These are phyloP conservation scores for Triplophysa bombifrons DNA, from an alignment of 2,797 vertebrate species.

Conservation along the genomic window DNA sequence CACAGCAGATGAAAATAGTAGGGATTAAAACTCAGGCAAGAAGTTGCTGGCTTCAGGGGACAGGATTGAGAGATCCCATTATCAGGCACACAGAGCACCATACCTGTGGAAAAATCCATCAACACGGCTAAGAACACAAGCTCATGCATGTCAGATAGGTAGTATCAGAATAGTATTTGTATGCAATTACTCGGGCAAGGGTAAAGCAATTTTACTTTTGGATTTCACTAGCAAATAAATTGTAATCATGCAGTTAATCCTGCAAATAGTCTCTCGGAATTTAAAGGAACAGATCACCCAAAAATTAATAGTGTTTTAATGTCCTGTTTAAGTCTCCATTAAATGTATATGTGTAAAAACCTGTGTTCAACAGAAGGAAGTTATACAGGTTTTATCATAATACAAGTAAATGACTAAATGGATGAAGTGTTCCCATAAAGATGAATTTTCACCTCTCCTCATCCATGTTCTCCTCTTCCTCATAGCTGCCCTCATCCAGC, in stretches of 20 bases:
- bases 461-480: constrained; percentile 63
- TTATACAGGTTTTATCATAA: neutral
- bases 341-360: neutral
- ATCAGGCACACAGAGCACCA: constrained; percentile 59
- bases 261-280: neutral
- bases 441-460: constrained; percentile 58
- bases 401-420: neutral
- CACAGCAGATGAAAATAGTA: neutral
- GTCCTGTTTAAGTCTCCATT: neutral
- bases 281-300: too few species aligned
- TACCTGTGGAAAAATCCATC: constrained; percentile 46
- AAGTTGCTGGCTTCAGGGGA: constrained; percentile 17
- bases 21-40: constrained; percentile 13
- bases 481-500: constrained; percentile 62
- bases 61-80: constrained; percentile 14
- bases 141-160: neutral
- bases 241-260: neutral
- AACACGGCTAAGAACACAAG: constrained; percentile 1
- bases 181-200: neutral
- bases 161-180: neutral
- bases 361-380: neutral
- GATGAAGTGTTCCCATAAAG: neutral
- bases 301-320: neutral
- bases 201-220: neutral
- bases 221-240: neutral